Evolutionary conservation across 92 coral and sea anemone genomes (phyloP).

Genomic region (Epizoanthus ramosus): DNA sequence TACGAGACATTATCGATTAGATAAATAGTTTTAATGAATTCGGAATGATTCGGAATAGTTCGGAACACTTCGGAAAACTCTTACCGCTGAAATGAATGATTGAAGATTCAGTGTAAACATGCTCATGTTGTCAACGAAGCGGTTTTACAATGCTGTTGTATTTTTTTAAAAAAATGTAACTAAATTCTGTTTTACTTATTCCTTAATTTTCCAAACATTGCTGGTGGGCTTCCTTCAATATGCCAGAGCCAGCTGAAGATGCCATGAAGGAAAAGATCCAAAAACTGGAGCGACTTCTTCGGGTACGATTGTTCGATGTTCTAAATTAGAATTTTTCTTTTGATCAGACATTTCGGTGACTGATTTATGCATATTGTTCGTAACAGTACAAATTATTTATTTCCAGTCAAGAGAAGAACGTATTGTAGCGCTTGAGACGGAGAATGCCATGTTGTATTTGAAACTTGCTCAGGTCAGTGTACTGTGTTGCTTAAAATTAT

Average conservation of each 20-base stretch:
- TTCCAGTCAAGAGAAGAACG: constrained; percentile 97
- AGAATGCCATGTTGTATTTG: constrained; percentile 97
- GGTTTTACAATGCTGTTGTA: neutral
- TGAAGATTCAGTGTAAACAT: constrained; percentile 67
- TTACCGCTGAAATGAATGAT: constrained; percentile 66
- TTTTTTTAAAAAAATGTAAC: neutral
- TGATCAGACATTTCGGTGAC: neutral
- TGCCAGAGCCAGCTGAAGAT: constrained; percentile 88
- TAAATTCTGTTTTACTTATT: neutral
- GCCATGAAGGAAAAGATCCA: constrained; percentile 87
- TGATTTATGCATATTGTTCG: neutral
- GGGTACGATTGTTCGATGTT: constrained; percentile 57
- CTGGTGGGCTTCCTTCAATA: constrained; percentile 17
- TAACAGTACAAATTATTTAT: neutral
- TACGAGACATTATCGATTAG: constrained; percentile 30
- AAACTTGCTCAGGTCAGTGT: constrained; percentile 91
- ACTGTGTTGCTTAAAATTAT: neutral
- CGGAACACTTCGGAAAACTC: neutral
- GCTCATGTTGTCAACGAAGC: constrained; percentile 73
- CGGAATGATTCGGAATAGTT: too few relatives aligned
- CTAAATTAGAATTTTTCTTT: neutral
- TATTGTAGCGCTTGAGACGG: constrained; percentile 96
- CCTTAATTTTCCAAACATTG: neutral
- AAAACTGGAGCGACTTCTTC: constrained; percentile 86
- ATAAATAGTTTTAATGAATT: neutral